Conservation (phyloP, 2,113 vertebrate genomes). For the Antechinus flavipes region DNA sequence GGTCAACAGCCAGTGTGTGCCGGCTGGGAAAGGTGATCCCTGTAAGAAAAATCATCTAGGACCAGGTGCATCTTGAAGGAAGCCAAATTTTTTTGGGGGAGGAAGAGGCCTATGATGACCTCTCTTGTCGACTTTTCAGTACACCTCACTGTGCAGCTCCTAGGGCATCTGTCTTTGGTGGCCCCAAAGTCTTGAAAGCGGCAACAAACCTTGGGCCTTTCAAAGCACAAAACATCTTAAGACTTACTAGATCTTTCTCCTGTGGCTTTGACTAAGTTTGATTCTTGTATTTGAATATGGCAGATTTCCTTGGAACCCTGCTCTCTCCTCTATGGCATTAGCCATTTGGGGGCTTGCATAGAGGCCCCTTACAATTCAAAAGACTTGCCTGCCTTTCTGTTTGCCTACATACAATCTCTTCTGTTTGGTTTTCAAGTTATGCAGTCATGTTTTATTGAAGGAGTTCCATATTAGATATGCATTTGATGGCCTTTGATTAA, state of each 20-base stretch:
- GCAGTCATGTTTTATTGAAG: neutral
- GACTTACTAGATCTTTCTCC: neutral
- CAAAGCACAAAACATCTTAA: neutral
- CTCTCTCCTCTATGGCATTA: neutral
- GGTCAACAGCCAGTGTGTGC: neutral
- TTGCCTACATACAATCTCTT: neutral
- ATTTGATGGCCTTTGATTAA: conserved; percentile 3
- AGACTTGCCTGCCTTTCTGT: neutral
- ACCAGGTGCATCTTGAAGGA: neutral
- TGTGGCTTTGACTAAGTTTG: neutral
- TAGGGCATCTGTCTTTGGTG: neutral
- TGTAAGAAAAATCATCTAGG: neutral
- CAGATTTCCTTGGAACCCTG: neutral
- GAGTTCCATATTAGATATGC: neutral
- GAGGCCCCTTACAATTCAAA: neutral
- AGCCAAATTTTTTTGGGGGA: neutral
- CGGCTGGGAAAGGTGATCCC: neutral
- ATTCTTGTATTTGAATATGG: neutral
- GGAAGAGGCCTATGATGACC: neutral
- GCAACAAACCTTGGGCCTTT: neutral
- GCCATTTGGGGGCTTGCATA: neutral
- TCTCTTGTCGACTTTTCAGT: neutral
- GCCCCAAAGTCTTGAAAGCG: neutral
- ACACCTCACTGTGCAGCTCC: neutral
- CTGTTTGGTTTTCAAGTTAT: neutral